phyloP scores from a whole-genome alignment of 1,140 invertebrate species.

The Sarcophaga bullata region DNA sequence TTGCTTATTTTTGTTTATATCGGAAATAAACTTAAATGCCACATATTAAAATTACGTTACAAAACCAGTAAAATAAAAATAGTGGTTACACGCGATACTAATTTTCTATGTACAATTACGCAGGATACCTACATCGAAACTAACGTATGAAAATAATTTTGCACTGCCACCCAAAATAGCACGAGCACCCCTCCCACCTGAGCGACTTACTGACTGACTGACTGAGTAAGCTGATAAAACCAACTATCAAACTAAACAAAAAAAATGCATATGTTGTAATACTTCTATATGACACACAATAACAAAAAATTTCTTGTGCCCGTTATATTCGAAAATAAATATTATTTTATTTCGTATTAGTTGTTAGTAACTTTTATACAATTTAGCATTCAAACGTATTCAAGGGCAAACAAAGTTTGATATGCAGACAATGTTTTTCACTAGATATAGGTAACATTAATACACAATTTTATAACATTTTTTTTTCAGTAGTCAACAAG shows the following conservation, averaged over 20 bases:
- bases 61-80: slow-evolving; percentile 25
- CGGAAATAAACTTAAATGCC: slow-evolving; percentile 20
- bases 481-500: slow-evolving; percentile 6
- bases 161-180: slow-evolving; percentile 24
- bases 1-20: slow-evolving; percentile 29
- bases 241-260: slow-evolving; percentile 5
- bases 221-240: neutral
- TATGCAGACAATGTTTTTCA: slow-evolving; percentile 22
- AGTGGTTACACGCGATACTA: slow-evolving; percentile 36
- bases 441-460: neutral
- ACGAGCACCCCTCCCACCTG: slow-evolving; percentile 9
- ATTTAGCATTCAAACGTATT: neutral
- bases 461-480: neutral
- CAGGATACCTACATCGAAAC: slow-evolving; percentile 33
- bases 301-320: neutral
- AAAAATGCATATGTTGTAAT: neutral
- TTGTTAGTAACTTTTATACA: neutral
- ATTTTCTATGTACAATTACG: slow-evolving; percentile 27
- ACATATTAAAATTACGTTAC: slow-evolving; percentile 22
- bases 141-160: slow-evolving; percentile 26
- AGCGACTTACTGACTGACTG: neutral
- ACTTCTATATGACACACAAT: neutral
- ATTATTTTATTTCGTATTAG: neutral
- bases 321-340: slow-evolving; percentile 2
- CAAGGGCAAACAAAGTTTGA: slow-evolving; percentile 20